phyloP scores from a whole-genome alignment of 2,113 vertebrate genomes.

The Rynchops niger region DNA sequence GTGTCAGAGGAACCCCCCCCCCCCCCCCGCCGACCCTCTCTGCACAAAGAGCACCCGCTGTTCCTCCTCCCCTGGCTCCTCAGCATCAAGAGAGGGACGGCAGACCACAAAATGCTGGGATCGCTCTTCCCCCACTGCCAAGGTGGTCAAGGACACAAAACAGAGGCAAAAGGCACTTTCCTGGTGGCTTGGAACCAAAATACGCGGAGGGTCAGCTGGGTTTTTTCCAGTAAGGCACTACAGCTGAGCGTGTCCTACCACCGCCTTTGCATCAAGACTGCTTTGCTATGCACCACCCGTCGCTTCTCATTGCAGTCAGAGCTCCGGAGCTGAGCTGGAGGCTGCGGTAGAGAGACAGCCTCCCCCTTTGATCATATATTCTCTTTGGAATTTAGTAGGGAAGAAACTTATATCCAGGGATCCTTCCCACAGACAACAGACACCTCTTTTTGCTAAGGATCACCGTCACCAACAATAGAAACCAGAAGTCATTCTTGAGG shows the following conservation, averaged over 20 bases:
- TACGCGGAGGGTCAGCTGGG: rapidly evolving
- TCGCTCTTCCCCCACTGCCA: not conserved
- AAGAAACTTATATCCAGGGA: not conserved
- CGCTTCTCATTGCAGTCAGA: not conserved
- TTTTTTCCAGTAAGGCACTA: not conserved
- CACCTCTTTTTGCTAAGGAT: not conserved
- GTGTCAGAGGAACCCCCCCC: not conserved
- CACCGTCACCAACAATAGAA: rapidly evolving
- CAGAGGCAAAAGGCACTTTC: not conserved
- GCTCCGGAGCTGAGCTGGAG: not conserved
- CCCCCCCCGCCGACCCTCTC: not conserved
- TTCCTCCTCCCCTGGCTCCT: not conserved
- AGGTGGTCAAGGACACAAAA: not conserved
- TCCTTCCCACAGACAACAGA: not conserved
- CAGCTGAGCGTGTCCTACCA: not conserved
- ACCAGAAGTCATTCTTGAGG: not conserved
- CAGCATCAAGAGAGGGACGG: not conserved
- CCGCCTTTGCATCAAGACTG: not conserved
- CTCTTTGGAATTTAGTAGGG: not conserved
- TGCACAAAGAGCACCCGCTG: not conserved
- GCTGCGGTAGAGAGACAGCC: not conserved
- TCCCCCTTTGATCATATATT: not conserved
- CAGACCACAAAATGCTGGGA: rapidly evolving
- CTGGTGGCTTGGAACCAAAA: not conserved
- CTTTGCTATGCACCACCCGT: not conserved